Percentiles rank a stretch among this genome's conserved stretches.
These are phyloP conservation scores for Neoniphon sammara DNA, from an alignment of 2,797 vertebrate species.

Conservation along the genomic window DNA sequence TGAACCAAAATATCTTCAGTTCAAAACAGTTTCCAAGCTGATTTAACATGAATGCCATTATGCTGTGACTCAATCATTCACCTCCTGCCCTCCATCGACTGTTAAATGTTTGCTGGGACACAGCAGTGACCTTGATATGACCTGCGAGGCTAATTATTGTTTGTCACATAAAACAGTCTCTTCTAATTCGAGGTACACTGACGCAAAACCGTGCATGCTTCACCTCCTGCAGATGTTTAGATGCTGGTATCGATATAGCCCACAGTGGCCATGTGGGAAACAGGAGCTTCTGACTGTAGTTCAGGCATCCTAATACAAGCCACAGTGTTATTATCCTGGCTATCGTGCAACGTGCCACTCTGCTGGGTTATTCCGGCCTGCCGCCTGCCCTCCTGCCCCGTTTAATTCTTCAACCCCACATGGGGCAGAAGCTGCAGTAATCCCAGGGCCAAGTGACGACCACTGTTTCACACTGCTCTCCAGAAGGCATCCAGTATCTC, in stretches of 20 bases:
- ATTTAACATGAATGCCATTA: conserved; percentile 12
- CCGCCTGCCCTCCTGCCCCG: conserved; percentile 8
- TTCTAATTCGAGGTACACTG: conserved; percentile 29
- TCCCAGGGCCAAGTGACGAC: conserved; percentile 38
- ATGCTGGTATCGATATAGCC: conserved; percentile 40
- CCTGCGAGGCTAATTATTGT: conserved; percentile 47
- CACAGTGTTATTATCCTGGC: conserved; percentile 63
- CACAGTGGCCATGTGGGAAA: conserved; percentile 59
- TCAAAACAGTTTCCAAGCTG: conserved; percentile 38
- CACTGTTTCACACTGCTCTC: conserved; percentile 21
- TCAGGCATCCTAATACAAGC: conserved; percentile 66
- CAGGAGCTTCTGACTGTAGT: conserved; percentile 63
- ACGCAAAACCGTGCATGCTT: conserved; percentile 46
- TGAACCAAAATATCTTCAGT: conserved; percentile 11
- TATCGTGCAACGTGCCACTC: conserved; percentile 65
- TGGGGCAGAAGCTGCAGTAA: conserved; percentile 49
- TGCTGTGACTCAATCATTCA: too few species aligned
- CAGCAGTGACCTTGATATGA: conserved; percentile 31
- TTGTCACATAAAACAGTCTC: conserved; percentile 17
- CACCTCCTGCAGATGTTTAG: conserved; percentile 59
- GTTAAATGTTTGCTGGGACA: background rate
- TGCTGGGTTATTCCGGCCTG: conserved; percentile 42
- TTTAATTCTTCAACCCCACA: conserved; percentile 46
- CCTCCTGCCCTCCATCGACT: too few species aligned
- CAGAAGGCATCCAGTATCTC: too few species aligned